These are phyloP conservation scores for Thermophis baileyi DNA, from an alignment of 2,113 vertebrate genomes.

Conservation along the genomic window DNA sequence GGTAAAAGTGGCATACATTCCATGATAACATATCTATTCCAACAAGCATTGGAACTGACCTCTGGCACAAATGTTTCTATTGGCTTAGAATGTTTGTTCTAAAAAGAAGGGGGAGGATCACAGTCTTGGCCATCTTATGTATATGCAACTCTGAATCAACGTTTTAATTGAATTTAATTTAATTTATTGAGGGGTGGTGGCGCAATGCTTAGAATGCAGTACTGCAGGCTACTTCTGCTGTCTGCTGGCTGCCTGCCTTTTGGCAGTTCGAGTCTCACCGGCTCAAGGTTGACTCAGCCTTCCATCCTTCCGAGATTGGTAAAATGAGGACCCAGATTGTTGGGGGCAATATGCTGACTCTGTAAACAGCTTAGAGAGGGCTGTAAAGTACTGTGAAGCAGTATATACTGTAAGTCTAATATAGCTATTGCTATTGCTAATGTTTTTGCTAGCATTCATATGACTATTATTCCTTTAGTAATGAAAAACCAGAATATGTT, in stretches of 20 bases:
- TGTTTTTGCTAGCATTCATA: not conserved
- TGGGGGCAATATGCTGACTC: too few relatives aligned
- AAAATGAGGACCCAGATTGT: too few relatives aligned
- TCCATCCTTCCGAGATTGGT: too few relatives aligned
- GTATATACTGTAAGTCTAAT: too few relatives aligned
- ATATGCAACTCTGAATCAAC: not conserved
- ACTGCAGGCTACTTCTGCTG: too few relatives aligned
- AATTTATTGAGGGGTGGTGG: too few relatives aligned
- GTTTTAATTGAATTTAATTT: not conserved
- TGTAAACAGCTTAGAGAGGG: too few relatives aligned
- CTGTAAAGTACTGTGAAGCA: too few relatives aligned
- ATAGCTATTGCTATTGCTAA: not conserved
- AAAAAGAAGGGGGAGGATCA: not conserved
- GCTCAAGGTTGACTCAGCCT: too few relatives aligned
- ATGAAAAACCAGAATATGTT: not conserved
- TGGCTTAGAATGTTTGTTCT: not conserved
- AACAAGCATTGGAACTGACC: not conserved
- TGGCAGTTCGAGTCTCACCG: too few relatives aligned
- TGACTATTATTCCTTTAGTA: not conserved
- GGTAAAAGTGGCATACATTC: not conserved
- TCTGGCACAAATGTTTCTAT: not conserved
- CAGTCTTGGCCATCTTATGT: not conserved
- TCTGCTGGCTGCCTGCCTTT: too few relatives aligned
- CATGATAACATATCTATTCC: not conserved
- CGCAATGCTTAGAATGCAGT: too few relatives aligned